Percentiles rank a stretch among this genome's conserved stretches.
These are phyloP conservation scores for Hippocampus comes DNA, from an alignment of 2,113 vertebrate genomes.

Conservation along the genomic window DNA sequence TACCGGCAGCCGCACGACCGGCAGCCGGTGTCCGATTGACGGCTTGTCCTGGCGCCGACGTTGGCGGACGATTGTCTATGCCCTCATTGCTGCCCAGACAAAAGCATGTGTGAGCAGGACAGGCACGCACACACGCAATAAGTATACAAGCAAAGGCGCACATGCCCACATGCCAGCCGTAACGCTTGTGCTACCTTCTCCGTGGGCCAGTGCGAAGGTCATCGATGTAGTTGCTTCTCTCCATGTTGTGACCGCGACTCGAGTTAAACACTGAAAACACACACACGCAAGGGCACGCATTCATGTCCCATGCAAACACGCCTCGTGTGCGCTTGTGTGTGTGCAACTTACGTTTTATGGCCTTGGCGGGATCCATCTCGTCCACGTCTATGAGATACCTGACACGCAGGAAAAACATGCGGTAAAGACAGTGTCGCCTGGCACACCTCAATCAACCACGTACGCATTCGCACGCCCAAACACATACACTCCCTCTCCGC, in stretches of 20 bases:
- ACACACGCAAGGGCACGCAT: background rate
- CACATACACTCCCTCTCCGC: background rate
- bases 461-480: background rate
- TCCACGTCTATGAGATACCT: conserved; percentile 15
- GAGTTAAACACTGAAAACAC: conserved; percentile 7
- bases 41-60: background rate
- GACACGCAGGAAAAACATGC: background rate
- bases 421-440: no score
- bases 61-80: background rate
- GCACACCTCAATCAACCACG: no score
- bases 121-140: background rate
- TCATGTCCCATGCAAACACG: no score
- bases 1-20: background rate
- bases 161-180: no score
- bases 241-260: conserved; percentile 3
- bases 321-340: no score
- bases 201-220: background rate
- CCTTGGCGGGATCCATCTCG: background rate
- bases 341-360: conserved; percentile 1
- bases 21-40: background rate
- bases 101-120: background rate
- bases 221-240: conserved; percentile 1
- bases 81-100: background rate
- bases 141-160: background rate
- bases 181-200: background rate